Evolutionary conservation across 2,797 vertebrate species (phyloP), one percentile per base, ranked within the genome.

Genomic region (Pangasius djambal): DNA sequence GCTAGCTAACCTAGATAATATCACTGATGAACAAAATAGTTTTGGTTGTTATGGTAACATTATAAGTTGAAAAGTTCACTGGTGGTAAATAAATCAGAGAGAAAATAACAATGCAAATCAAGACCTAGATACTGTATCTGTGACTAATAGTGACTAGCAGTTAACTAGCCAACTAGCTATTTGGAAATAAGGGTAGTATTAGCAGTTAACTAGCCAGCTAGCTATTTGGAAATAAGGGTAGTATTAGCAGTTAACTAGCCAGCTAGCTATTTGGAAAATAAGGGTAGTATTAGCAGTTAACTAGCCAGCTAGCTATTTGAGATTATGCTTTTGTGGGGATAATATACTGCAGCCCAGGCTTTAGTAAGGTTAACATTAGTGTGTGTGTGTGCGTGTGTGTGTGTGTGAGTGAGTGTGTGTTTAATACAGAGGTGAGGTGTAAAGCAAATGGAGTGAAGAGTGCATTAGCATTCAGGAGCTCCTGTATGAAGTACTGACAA

Each of bases 401-500:
- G 69, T 72, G 25, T 50, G 74, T 77, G 28, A n/a, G 75, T 77
- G 25, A 6, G 48, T n/a, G 74, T 77, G 40, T 75, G 70, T 75
- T 48, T 44, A 74, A 74, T 44, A 44, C 9, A 74, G 20, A 75
- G 20, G 72, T 75, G 40, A 77, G 44, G 37, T 25, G 22, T 69
- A 69, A 69, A 69, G 65, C 4, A 69, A 69, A 69, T 69, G n/a
- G 13, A 70, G 31, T 70, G 31, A 37, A 77, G 44, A 77, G 74
- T 77, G 44, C 44, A 55, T 79, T 79, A 79, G 48, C n/a, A 81
- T 57, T 57, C n/a, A 37, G 77, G 52, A 20, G 52, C 78, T 57
- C 52, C 78, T 10, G 52, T 37, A 22, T 81, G 78, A 81, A 81
- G 52, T 52, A 78, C 25, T 78, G 28, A 70, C 9, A 55, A 31